Conservation (phyloP, 2,113 vertebrate genomes). For the Tenebrosternarchus preto region DNA sequence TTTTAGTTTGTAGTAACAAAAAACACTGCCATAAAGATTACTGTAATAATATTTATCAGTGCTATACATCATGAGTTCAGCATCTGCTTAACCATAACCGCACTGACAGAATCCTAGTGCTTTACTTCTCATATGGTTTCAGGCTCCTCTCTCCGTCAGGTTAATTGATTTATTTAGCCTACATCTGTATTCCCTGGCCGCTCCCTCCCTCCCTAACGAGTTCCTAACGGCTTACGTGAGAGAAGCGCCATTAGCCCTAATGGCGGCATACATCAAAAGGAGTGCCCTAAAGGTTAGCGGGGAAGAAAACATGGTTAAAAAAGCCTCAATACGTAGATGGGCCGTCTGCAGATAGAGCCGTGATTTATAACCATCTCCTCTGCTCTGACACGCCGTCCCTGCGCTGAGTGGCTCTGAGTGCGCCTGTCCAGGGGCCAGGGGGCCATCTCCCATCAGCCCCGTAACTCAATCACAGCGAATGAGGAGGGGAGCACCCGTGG, state of each 20-base stretch:
- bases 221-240: conserved; percentile 83
- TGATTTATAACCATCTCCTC: conserved; percentile 77
- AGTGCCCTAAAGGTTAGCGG: conserved; percentile 75
- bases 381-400: conserved; percentile 73
- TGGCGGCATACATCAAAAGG: conserved; percentile 70
- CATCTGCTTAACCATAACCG: conserved; percentile 21
- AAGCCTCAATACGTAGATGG: conserved; percentile 72
- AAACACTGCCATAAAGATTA: not conserved
- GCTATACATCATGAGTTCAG: not conserved
- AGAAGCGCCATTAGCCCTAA: conserved; percentile 83
- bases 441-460: conserved; percentile 53
- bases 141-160: conserved; percentile 71
- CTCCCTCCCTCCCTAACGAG: conserved; percentile 82
- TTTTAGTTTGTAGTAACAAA: not conserved
- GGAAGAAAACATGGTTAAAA: conserved; percentile 59
- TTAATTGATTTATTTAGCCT: conserved; percentile 82
- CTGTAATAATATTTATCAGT: conserved; percentile 7
- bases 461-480: conserved; percentile 63
- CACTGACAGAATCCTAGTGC: conserved; percentile 41
- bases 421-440: conserved; percentile 67
- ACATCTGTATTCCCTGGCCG: conserved; percentile 78
- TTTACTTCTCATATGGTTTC: conserved; percentile 65
- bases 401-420: conserved; percentile 72
- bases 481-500: not conserved
- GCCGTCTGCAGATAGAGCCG: conserved; percentile 68